Conservation (phyloP, 2,797 vertebrate genomes). For the Serranus cabrilla region DNA sequence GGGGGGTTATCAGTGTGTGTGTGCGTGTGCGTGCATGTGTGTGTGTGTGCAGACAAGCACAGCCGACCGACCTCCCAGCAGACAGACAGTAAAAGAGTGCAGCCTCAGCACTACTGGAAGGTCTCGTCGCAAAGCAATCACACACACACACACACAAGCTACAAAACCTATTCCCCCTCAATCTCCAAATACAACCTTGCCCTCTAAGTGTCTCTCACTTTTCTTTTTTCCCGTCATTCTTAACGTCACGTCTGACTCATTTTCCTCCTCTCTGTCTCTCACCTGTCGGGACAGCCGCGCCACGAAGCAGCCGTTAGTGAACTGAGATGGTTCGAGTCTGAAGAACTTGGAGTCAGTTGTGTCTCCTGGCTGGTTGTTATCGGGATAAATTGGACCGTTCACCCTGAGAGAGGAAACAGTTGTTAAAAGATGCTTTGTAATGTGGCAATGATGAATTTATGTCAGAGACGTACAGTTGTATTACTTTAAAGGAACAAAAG, state of each 20-base stretch:
- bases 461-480: background rate
- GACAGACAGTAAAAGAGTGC: constrained; percentile 76
- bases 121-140: constrained; percentile 68
- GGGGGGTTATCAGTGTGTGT: constrained; percentile 8
- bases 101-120: constrained; percentile 72
- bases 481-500: background rate
- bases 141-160: constrained; percentile 15
- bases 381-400: constrained; percentile 72
- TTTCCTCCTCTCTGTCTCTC: constrained; percentile 26
- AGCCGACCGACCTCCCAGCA: constrained; percentile 65
- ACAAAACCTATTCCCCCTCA: constrained; percentile 14
- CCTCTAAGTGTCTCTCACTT: constrained; percentile 19
- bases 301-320: constrained; percentile 92
- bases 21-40: constrained; percentile 6
- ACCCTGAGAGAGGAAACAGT: constrained; percentile 64
- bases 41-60: constrained; percentile 44
- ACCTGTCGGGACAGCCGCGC: constrained; percentile 90
- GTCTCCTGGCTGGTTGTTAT: constrained; percentile 42
- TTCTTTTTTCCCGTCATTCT: background rate
- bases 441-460: constrained; percentile 15
- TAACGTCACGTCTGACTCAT: background rate
- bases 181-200: constrained; percentile 37
- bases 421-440: constrained; percentile 14
- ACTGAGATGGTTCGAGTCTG: constrained; percentile 85
- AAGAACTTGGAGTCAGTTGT: constrained; percentile 82